These are phyloP conservation scores for Schizopygopsis pylzovi DNA, from an alignment of 2,797 vertebrate genomes.

Conservation along the genomic window DNA sequence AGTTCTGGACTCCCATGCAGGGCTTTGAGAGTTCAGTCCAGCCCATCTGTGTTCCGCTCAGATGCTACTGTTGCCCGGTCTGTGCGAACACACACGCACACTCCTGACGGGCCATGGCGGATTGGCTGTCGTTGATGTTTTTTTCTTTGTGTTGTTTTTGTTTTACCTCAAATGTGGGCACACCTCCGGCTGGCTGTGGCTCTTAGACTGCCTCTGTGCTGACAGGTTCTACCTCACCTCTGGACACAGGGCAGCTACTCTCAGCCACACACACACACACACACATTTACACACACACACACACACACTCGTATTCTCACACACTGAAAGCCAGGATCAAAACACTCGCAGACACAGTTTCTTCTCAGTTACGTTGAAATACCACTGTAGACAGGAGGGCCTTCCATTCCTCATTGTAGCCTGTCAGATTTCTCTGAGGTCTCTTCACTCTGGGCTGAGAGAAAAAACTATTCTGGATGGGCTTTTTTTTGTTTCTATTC, in stretches of 20 bases:
- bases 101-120: conserved; percentile 37
- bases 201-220: conserved; percentile 76
- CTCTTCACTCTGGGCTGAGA: conserved; percentile 44
- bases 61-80: conserved; percentile 53
- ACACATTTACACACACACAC: conserved; percentile 57
- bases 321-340: conserved; percentile 65
- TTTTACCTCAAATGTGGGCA: conserved; percentile 83
- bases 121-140: conserved; percentile 51
- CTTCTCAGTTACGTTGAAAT: conserved; percentile 74
- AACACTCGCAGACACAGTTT: conserved; percentile 39
- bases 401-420: conserved; percentile 63
- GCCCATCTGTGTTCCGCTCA: conserved; percentile 48
- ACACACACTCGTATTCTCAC: conserved; percentile 48
- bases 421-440: not conserved
- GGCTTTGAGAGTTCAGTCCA: conserved; percentile 65
- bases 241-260: conserved; percentile 82
- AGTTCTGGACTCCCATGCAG: conserved; percentile 73
- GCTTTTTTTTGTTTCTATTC: conserved; percentile 66
- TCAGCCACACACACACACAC: conserved; percentile 69
- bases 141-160: conserved; percentile 45
- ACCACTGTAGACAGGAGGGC: conserved; percentile 84
- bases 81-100: conserved; percentile 38
- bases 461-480: conserved; percentile 42
- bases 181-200: conserved; percentile 78
- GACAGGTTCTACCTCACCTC: conserved; percentile 86